phyloP scores from a whole-genome alignment of 2,113 vertebrate genomes.

The Catharus bicknelli region DNA sequence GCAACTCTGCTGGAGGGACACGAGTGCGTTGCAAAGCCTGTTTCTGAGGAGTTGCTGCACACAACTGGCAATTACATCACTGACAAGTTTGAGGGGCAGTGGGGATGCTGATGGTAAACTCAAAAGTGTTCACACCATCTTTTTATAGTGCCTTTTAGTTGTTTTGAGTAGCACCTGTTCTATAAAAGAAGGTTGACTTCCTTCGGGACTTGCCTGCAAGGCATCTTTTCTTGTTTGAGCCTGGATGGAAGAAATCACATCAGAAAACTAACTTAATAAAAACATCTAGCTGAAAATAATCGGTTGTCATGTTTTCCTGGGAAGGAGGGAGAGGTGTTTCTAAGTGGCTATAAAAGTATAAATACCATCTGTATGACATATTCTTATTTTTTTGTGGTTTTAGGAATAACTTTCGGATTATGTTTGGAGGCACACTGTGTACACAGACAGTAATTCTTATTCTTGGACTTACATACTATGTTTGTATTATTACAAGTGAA shows the following conservation, averaged over 20 bases:
- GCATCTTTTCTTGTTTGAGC: neutral
- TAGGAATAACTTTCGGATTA: neutral
- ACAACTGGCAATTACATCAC: neutral
- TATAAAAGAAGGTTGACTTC: neutral
- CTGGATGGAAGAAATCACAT: neutral
- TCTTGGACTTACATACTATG: neutral
- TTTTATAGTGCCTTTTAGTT: neutral
- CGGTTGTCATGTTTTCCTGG: neutral
- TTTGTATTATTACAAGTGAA: neutral
- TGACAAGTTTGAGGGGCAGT: neutral
- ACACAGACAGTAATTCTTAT: neutral
- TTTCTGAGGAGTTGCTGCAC: neutral
- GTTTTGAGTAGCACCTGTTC: neutral
- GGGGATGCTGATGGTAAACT: neutral
- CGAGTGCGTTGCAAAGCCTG: neutral
- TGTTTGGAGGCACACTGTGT: neutral
- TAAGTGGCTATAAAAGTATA: neutral
- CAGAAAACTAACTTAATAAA: neutral
- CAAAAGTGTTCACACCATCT: neutral
- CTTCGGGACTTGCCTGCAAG: neutral
- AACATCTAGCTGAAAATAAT: neutral
- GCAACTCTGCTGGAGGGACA: neutral
- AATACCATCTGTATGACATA: neutral
- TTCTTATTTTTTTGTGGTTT: neutral
- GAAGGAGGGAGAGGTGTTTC: neutral